Evolutionary conservation across 2,113 vertebrate genomes (phyloP).

Genomic region (Ciconia maguari): DNA sequence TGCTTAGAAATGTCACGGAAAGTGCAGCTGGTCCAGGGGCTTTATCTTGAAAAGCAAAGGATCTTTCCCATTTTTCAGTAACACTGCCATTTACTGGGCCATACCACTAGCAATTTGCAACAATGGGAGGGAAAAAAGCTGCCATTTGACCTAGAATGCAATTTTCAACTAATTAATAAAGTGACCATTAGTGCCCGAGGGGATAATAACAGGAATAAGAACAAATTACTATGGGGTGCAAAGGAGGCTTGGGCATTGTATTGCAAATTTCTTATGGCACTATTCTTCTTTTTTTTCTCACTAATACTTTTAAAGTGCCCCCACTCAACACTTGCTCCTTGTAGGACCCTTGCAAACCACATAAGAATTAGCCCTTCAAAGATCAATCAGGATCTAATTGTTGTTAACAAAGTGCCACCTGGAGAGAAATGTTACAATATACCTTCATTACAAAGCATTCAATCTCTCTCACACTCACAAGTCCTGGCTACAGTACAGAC

Average conservation of each 20-base stretch:
- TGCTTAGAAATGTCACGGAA: conserved; percentile 65
- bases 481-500: conserved; percentile 55
- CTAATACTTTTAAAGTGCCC: conserved; percentile 76
- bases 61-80: conserved; percentile 69
- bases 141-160: conserved; percentile 77
- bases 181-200: conserved; percentile 76
- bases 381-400: conserved; percentile 76
- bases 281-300: conserved; percentile 43
- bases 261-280: conserved; percentile 74
- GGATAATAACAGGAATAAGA: conserved; percentile 78
- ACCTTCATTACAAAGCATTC: conserved; percentile 75
- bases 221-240: conserved; percentile 72
- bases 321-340: conserved; percentile 74
- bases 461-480: conserved; percentile 49
- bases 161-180: conserved; percentile 78
- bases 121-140: conserved; percentile 70
- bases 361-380: conserved; percentile 76
- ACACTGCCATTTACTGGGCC: conserved; percentile 68
- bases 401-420: conserved; percentile 77
- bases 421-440: conserved; percentile 76
- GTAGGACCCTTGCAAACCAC: conserved; percentile 72
- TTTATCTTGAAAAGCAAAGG: conserved; percentile 72
- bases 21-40: conserved; percentile 69
- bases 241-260: conserved; percentile 70
- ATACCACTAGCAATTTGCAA: conserved; percentile 72